Evolutionary conservation across 2,888 invertebrate genomes (phyloP), one percentile per base, ranked within the genome.

Genomic region (Hemaris fuciformis): DNA sequence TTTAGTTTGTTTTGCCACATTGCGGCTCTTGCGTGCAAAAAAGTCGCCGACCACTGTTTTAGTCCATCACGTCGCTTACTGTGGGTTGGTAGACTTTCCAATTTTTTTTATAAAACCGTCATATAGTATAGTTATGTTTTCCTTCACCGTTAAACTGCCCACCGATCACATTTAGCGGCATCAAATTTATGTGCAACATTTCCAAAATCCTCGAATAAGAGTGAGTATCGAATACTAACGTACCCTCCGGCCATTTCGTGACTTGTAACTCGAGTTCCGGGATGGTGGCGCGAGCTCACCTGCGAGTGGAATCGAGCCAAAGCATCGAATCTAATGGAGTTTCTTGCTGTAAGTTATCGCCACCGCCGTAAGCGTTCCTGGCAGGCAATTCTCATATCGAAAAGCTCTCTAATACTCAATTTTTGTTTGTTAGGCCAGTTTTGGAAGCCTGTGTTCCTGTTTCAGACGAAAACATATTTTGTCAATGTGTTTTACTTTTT

Each of bases 301-400:
- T 69, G 56, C 15, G 22, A 27, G 57, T 72, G 71, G 71, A 72
- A 64, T 53, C 61, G 59, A 60, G 72, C 69, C 71, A 72, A 71
- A 69, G 62, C 62, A 56, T 60, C 59, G 41, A 60, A 53, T 60
- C 53, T 18, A 53, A 31, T 31, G 27, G 53, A 31, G 27, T 1
- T 53, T 20, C 53, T 31, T 53, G 38, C 3, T 38, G 53, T 53
- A 53, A 53, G 53, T 53, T 53, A 53, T 31, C 53, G 53, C 18
- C 53, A 18, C 3, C 8, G 53, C 53, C 53, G 31, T 53, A 53
- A 53, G 53, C 53, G 53, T 6, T 53, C 53, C 53, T 53, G 53
- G 53, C 53, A 53, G 27, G 18, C 53, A 3, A 48, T 53, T 53
- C 31, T 31, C 27, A 53, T 53, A 53, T 27, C 53, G 31, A 3